These are phyloP conservation scores for Oncopeltus fasciatus DNA, from an alignment of 1,140 invertebrate species.

Conservation along the genomic window DNA sequence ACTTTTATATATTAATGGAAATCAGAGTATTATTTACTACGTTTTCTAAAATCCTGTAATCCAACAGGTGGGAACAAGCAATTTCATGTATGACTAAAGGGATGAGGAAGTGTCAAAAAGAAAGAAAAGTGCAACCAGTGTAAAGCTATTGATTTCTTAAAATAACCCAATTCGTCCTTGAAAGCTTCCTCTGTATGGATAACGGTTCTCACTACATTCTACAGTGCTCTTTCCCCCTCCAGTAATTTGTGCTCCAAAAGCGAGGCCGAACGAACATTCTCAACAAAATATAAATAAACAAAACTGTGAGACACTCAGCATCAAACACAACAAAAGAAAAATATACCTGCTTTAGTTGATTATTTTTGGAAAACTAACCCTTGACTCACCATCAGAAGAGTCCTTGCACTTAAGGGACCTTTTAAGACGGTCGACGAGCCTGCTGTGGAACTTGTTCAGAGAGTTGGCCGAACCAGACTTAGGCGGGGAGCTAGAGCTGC, in stretches of 20 bases:
- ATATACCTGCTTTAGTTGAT: slow-evolving; percentile 7
- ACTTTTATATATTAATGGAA: too few species aligned
- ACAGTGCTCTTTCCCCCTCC: background rate
- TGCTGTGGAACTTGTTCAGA: slow-evolving; percentile 68
- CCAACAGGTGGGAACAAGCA: background rate
- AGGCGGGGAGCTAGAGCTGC: slow-evolving; percentile 43
- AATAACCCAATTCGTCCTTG: background rate
- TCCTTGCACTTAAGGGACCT: slow-evolving; percentile 53
- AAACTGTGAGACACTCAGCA: background rate
- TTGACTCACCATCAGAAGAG: slow-evolving; percentile 29
- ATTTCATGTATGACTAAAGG: background rate
- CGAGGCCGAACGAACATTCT: background rate
- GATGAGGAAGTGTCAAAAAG: background rate
- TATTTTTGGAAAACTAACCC: slow-evolving; percentile 13
- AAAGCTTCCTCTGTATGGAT: background rate
- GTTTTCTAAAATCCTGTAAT: background rate
- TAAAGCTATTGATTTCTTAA: background rate
- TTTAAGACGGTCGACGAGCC: slow-evolving; percentile 68
- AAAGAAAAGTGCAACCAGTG: background rate
- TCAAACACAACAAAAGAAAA: background rate
- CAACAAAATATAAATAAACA: background rate
- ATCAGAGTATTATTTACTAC: background rate
- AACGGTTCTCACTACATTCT: background rate
- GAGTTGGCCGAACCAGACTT: slow-evolving; percentile 43
- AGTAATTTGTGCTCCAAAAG: background rate